A percentile compares a stretch with the other conserved stretches of the same genome.
These are phyloP conservation scores for Smittia sp. DNA, from an alignment of 2,888 invertebrate genomes.

Conservation along the genomic window DNA sequence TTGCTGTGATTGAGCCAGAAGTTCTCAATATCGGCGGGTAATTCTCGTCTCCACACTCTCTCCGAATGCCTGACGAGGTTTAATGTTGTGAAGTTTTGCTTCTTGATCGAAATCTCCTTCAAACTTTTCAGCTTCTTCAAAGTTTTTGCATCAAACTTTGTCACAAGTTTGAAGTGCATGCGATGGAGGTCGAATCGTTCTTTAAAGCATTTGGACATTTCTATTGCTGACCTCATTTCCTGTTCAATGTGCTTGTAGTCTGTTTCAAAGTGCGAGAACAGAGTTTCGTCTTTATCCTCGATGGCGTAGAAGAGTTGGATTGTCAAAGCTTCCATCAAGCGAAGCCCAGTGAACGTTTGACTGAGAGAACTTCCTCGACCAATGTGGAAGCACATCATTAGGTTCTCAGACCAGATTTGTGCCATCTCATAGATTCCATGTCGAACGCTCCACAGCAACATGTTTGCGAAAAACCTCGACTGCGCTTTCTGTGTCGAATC, in stretches of 20 bases:
- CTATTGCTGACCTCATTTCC: not conserved
- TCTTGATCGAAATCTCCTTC: not conserved
- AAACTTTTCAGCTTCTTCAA: not conserved
- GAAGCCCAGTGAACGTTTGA: constrained; percentile 55
- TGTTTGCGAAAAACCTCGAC: constrained; percentile 19
- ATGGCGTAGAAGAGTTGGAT: not conserved
- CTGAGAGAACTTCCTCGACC: constrained; percentile 48
- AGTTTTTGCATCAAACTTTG: not conserved
- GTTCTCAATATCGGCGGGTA: not conserved
- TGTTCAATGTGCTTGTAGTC: not conserved
- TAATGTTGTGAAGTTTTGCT: not conserved
- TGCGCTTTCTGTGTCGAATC: not conserved
- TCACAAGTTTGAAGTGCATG: not conserved
- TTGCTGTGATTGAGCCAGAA: not conserved
- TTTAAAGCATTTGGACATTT: not conserved
- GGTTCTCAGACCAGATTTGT: constrained; percentile 57
- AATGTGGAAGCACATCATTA: constrained; percentile 48
- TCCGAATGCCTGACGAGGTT: constrained; percentile 5
- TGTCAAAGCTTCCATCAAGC: constrained; percentile 57
- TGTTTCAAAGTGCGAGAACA: not conserved
- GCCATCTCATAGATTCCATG: constrained; percentile 60
- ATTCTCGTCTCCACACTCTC: not conserved
- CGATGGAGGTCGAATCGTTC: constrained; percentile 6
- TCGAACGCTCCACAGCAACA: constrained; percentile 52
- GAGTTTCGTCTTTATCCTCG: not conserved